Evolutionary conservation across 2,113 vertebrate genomes (phyloP).

Genomic region (Cyanoderma ruficeps): DNA sequence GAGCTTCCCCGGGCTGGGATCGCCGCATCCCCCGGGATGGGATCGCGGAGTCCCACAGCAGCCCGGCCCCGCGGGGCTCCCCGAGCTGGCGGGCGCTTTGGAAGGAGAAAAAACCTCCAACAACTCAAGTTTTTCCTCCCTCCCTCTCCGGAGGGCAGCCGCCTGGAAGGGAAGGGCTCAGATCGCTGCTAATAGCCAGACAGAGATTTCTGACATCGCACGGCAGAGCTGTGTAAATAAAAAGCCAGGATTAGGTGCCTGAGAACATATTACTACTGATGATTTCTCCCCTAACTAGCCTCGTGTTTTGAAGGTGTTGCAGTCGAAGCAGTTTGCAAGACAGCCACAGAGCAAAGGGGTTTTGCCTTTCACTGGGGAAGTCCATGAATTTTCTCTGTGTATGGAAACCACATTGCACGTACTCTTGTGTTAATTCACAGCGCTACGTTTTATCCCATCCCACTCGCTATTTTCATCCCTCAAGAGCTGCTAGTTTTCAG

Average conservation of each 20-base stretch:
- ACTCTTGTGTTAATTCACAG: background rate
- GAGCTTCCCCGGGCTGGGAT: no score
- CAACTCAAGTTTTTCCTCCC: background rate
- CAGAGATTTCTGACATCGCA: background rate
- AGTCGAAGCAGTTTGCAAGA: background rate
- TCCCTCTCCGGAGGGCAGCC: background rate
- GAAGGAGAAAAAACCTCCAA: background rate
- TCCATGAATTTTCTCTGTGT: background rate
- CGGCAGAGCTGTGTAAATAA: background rate
- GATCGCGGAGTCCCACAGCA: no score
- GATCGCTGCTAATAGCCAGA: background rate
- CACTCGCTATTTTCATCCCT: background rate
- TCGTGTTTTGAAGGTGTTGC: background rate
- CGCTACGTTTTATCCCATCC: fast-evolving
- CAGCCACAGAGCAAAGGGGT: background rate
- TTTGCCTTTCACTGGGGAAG: background rate
- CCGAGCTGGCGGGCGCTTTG: background rate
- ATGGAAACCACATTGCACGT: background rate
- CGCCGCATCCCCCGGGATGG: no score
- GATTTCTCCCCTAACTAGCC: background rate
- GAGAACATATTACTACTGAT: background rate
- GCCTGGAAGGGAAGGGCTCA: background rate
- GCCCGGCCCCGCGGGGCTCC: no score
- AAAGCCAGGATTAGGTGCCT: background rate
- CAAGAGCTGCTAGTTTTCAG: background rate